phyloP scores from a whole-genome alignment of 2,113 vertebrate genomes.

The Verasper variegatus region DNA sequence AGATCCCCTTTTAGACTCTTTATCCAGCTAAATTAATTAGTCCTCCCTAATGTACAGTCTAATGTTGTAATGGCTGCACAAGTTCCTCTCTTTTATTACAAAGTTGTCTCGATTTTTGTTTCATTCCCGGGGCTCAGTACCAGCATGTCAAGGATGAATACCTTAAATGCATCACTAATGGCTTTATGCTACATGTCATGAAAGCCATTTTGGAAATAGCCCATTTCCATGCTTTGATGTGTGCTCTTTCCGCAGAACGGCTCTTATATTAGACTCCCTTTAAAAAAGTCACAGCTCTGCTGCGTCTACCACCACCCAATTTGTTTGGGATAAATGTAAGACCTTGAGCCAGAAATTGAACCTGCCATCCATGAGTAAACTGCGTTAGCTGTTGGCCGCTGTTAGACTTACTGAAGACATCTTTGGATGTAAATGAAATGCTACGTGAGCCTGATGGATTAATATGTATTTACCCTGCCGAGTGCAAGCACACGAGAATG shows the following conservation, averaged over 20 bases:
- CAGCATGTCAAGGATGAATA: slow-evolving; percentile 48
- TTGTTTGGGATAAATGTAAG: slow-evolving; percentile 70
- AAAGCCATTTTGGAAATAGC: slow-evolving; percentile 60
- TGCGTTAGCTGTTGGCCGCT: slow-evolving; percentile 33
- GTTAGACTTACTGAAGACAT: slow-evolving; percentile 60
- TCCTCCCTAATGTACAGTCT: slow-evolving; percentile 54
- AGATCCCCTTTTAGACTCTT: slow-evolving; percentile 48
- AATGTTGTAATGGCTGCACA: slow-evolving; percentile 67
- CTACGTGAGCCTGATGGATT: slow-evolving; percentile 41
- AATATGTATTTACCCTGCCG: slow-evolving; percentile 38
- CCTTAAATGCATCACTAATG: slow-evolving; percentile 55
- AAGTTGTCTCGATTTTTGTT: slow-evolving; percentile 30
- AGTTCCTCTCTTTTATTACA: slow-evolving; percentile 33
- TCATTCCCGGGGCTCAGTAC: slow-evolving; percentile 8
- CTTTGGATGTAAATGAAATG: slow-evolving; percentile 55
- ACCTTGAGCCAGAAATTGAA: slow-evolving; percentile 70
- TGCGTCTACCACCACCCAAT: slow-evolving; percentile 54
- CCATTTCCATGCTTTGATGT: slow-evolving; percentile 62
- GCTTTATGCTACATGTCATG: slow-evolving; percentile 49
- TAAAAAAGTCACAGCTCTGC: slow-evolving; percentile 53
- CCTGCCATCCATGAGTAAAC: slow-evolving; percentile 62
- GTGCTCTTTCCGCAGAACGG: slow-evolving; percentile 40
- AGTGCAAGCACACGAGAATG: slow-evolving; percentile 26
- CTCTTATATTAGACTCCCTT: slow-evolving; percentile 45
- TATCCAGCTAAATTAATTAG: slow-evolving; percentile 69